Evolutionary conservation across 2,797 vertebrate species (phyloP).

Genomic region (Lagorchestes hirsutus): DNA sequence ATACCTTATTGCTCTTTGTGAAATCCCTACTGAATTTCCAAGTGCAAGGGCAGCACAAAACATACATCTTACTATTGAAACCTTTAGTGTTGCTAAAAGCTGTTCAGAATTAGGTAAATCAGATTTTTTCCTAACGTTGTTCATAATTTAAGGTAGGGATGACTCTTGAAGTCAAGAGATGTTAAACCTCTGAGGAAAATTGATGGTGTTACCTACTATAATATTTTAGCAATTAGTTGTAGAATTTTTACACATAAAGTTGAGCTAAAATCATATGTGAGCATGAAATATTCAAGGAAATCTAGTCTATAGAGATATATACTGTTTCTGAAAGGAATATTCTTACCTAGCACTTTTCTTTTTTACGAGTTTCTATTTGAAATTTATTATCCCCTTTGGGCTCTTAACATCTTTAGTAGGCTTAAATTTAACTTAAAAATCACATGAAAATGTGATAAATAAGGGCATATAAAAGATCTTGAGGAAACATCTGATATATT

Average conservation of each 20-base stretch:
- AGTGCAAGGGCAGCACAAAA: not conserved
- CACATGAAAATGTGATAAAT: slow-evolving; percentile 54
- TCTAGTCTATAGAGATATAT: not conserved
- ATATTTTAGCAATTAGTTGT: slow-evolving; percentile 26
- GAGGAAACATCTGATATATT: slow-evolving; percentile 6
- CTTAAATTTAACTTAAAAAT: slow-evolving; percentile 65
- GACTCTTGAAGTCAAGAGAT: slow-evolving; percentile 25
- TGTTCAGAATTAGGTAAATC: not conserved
- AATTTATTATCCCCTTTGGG: slow-evolving; percentile 3
- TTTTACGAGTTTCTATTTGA: slow-evolving; percentile 19
- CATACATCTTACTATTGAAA: not conserved
- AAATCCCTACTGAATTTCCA: slow-evolving; percentile 5
- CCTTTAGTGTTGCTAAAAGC: not conserved
- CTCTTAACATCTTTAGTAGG: slow-evolving; percentile 14
- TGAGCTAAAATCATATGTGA: slow-evolving; percentile 52
- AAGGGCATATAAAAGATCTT: slow-evolving; percentile 43
- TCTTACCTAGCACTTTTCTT: slow-evolving; percentile 7
- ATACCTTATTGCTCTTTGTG: not conserved
- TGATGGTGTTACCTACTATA: not conserved
- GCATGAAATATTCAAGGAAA: slow-evolving; percentile 46
- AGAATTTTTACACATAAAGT: slow-evolving; percentile 20
- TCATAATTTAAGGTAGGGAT: slow-evolving; percentile 3
- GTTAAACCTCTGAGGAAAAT: slow-evolving; percentile 29
- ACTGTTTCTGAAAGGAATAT: slow-evolving; percentile 41
- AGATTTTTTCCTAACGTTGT: not conserved